Evolutionary conservation across 2,888 invertebrate genomes (phyloP), one percentile per base, ranked within the genome.

Genomic region (Hipparchia semele): DNA sequence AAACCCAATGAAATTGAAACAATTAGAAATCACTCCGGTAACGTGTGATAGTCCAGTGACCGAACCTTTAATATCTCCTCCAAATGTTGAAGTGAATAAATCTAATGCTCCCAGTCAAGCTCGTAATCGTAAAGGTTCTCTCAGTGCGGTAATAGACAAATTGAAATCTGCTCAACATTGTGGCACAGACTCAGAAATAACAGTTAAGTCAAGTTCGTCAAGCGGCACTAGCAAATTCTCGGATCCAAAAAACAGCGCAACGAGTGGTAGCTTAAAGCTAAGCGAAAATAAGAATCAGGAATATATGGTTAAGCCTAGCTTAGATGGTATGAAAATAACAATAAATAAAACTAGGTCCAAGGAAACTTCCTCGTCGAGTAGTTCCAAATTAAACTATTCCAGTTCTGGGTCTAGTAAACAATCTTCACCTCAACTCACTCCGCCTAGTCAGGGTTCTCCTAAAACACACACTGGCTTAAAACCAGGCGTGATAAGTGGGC

Each of bases 141-240:
- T 98, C n/a, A 96, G 96, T 77, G 97, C 98, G 23, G 97, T 98
- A 12, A 97, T 98, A 80, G 98, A 98, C 83, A 98, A 98, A 86
- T 87, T 98, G 39, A 97, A 97, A 86, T 96, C 96, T 70, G 96
- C 96, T 65, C 96, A 97, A 84, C 95, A 96, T 82, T 95, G 95
- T 81, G 91, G 92, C 46, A 86, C 94, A 10, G 96, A 96, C 77
- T 85, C 90, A 53, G 92, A 94, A 80, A 81, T 92, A 13, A 90
- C 90, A 46, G 83, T 94, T 51, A 95, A 95, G 81, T 90, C 94
- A 9, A 86, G 90, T 70, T 94, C 91, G 45, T 90, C 94, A 68
- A 90, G 94, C 80, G 86, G 85, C 79, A 77, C 86, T 53, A 89
- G 83, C 74, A 93, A 91, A 81, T 90, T 94, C 74, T 90, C 94